Evolutionary conservation across 2,797 vertebrate genomes (phyloP).

Genomic region (Tauraco hartlaubi): DNA sequence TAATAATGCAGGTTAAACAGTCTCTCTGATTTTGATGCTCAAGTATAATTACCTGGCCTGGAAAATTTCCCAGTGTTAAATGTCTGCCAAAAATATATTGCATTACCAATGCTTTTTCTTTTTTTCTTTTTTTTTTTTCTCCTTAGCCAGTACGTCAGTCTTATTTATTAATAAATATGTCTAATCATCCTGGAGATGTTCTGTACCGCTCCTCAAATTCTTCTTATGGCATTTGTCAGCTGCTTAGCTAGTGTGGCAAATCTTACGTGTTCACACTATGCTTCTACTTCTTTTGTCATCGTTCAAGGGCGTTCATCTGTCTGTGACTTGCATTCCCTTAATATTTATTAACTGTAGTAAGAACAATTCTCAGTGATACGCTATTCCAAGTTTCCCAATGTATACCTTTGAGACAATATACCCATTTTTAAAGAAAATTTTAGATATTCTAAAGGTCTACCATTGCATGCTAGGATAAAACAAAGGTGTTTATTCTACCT

Average conservation of each 20-base stretch:
- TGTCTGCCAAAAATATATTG: not conserved
- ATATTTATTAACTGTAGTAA: not conserved
- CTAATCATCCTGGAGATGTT: not conserved
- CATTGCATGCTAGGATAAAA: not conserved
- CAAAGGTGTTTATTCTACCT: not conserved
- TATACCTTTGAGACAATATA: not conserved
- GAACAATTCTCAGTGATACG: not conserved
- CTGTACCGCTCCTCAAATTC: not conserved
- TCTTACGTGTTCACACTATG: fast-evolving
- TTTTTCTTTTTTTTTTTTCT: not conserved
- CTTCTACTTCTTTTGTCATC: not conserved
- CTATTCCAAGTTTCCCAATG: not conserved
- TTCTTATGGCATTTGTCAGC: not conserved
- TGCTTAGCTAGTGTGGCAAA: not conserved
- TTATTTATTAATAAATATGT: slow-evolving; percentile 3
- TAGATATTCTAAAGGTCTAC: not conserved
- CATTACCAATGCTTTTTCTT: not conserved
- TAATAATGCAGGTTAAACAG: not conserved
- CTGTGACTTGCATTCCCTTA: not conserved
- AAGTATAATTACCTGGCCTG: not conserved
- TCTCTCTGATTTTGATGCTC: not conserved
- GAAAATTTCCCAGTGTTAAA: not conserved
- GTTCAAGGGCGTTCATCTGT: not conserved
- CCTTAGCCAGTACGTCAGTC: not conserved
- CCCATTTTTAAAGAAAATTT: not conserved